Evolutionary conservation across 1,140 invertebrate genomes (phyloP).

Genomic region (silkworm (Bombyx mori)): ASM3026992v2 NC_085129.1:7007501-7008000

Average conservation of each 20-base stretch:
- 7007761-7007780: slow-evolving; percentile 67
- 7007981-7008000: slow-evolving; percentile 38
- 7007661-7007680: slow-evolving; percentile 71
- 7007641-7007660: slow-evolving; percentile 66
- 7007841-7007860: slow-evolving; percentile 70
- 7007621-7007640: slow-evolving; percentile 58
- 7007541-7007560: too few relatives aligned
- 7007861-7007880: slow-evolving; percentile 65
- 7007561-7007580: too few relatives aligned
- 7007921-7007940: slow-evolving; percentile 62
- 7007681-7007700: slow-evolving; percentile 53
- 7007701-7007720: slow-evolving; percentile 36
- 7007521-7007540: too few relatives aligned
- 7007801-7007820: slow-evolving; percentile 60
- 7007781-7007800: slow-evolving; percentile 51
- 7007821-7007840: slow-evolving; percentile 69
- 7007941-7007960: slow-evolving; percentile 53
- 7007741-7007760: slow-evolving; percentile 63
- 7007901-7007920: slow-evolving; percentile 65
- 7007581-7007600: too few relatives aligned
- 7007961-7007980: slow-evolving; percentile 50
- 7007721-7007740: slow-evolving; percentile 64
- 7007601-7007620: slow-evolving; percentile 12
- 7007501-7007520: too few relatives aligned
- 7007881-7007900: slow-evolving; percentile 71